Percentiles rank a stretch among this genome's conserved stretches.
These are phyloP conservation scores for Hydropotes inermis DNA, from an alignment of 2,113 vertebrate genomes.

Conservation along the genomic window DNA sequence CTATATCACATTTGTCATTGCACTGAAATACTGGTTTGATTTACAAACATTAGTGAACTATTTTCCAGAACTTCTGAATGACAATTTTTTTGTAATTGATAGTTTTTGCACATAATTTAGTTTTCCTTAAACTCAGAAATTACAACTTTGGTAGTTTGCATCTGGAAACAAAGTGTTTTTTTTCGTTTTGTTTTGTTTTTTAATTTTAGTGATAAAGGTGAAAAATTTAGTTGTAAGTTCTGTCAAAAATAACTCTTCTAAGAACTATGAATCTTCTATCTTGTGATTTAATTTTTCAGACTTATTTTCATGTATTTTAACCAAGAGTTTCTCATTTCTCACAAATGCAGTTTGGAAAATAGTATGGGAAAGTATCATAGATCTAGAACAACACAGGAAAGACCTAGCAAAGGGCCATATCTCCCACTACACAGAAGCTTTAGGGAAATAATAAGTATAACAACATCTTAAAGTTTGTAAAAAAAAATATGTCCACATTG, in stretches of 20 bases:
- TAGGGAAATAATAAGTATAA: neutral
- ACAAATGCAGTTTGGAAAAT: neutral
- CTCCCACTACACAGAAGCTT: neutral
- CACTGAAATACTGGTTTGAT: neutral
- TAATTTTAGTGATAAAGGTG: neutral
- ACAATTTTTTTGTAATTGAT: neutral
- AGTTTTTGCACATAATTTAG: neutral
- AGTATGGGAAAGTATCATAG: neutral
- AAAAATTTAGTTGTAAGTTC: conserved; percentile 5
- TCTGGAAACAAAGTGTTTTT: neutral
- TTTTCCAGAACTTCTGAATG: conserved; percentile 36
- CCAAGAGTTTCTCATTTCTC: neutral
- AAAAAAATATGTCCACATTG: neutral
- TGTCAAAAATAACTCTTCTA: neutral
- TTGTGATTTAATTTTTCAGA: conserved; percentile 8
- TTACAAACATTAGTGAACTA: conserved; percentile 9
- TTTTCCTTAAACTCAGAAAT: neutral
- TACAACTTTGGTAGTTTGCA: neutral
- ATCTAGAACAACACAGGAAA: neutral
- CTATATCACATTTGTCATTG: neutral
- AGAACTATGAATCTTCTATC: neutral
- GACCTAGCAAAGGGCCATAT: neutral
- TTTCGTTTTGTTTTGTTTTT: conserved; percentile 2
- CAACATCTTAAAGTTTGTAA: neutral
- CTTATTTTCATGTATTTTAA: neutral